Base-by-base conservation (phyloP, 2,797 vertebrate genomes). In the Xenentodon cancila region DNA sequence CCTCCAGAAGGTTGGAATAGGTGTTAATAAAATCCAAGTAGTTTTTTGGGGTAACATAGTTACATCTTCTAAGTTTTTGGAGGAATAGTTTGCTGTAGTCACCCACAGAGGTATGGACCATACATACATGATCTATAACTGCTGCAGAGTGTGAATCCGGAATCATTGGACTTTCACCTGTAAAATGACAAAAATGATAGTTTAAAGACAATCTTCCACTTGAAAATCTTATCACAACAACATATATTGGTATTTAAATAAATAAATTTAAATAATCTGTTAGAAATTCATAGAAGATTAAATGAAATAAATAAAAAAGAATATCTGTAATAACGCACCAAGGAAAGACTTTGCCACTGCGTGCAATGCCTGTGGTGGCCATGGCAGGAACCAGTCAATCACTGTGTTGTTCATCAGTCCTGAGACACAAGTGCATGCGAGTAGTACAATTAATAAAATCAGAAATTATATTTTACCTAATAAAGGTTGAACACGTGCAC, bases 371-470 rank as follows among this genome's bases (percentile, higher is more conserved):
- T 99, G 96, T 1, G 91, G 62, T 0, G 98, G 97, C 98, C 97
- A 99, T 1, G 97, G 95, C 77, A 96, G 91, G 87, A 97, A 98
- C 98, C 98, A 99, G 81, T 99, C 96, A 12, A 99, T 99, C 3
- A 96, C 96, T 17, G 98, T 98, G 81, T 97, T 98, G 79, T 98
- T 99, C 75, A 99, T 96, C 57, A 99, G 91, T 74, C 98, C 98
- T 99, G 75, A 70, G 62, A 83, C 18, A 85, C 80, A 85, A 15
- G 11, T 16, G 9, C 13, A 56, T 13, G 59, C 0, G 53, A 12
- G 63, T 64, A 61, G 34, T 11, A 4, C 64, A 60, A n/a, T n/a
- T n/a, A n/a, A 55, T n/a, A 18, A 51, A 53, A 43, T 9, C 3
- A 16, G 7, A 53, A 42, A 61, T 34, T 1, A 20, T 53, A 18